Evolutionary conservation across 2,888 invertebrate genomes (phyloP), one percentile per base, ranked within the genome.

Genomic region (Dasysyrphus albostriatus): DNA sequence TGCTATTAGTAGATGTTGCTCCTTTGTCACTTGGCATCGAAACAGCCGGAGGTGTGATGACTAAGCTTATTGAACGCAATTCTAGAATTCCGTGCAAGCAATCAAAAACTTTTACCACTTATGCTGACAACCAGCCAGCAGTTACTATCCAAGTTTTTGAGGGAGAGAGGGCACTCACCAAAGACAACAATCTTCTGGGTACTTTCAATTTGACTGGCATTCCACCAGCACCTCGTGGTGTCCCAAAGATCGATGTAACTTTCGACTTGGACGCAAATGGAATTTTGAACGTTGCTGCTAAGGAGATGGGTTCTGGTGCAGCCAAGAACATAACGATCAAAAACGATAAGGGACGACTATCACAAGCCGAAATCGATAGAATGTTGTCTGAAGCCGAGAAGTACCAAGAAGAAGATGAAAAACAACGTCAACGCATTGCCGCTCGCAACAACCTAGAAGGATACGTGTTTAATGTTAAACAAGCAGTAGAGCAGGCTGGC

Each of bases 151-250:
- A 96, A 91, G 96, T 96, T 16, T 95, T 94, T 91, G 96, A 96
- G 91, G 96, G 96, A 61, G 96, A 96, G 92, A 93, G 97, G 39
- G 97, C 97, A 59, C 97, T 98, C 97, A 98, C 98, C 89, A 97
- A 96, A 91, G 98, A 98, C 92, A 98, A 98, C 94, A 97, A 98
- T 93, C 94, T 98, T 47, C 94, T 99, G 88, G 99, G 99, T 82
- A 98, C 98, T 92, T 99, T 99, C 93, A 98, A 99, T 92, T 94
- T 99, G 75, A 96, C 97, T 24, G 98, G 98, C 47, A 98, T 98
- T 91, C 98, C 98, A 3, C 98, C 98, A 24, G 97, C 96, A 92
- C 98, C 95, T 84, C 96, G 95, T 89, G 98, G 95, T 91, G 98
- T 96, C 88, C 98, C 95, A 88, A 97, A 95, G 93, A 97, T 95